A percentile compares a stretch with the other conserved stretches of the same genome.
Evolutionary conservation across 2,888 invertebrate species (phyloP).

Genomic region (Noctua comes): DNA sequence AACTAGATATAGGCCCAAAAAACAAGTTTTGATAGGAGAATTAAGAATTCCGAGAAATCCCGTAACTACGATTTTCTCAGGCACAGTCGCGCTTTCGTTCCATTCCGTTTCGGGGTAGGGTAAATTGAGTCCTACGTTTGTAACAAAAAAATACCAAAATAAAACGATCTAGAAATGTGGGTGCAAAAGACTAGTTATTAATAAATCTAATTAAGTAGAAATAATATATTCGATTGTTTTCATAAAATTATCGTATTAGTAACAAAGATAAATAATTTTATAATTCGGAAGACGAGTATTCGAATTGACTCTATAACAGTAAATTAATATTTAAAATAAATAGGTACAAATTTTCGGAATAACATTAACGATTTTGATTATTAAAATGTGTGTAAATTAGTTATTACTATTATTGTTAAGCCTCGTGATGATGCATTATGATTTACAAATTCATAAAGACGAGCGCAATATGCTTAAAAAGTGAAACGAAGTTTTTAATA

Average conservation of each 20-base stretch:
- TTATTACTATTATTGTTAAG: slow-evolving; percentile 26
- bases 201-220: slow-evolving; percentile 40
- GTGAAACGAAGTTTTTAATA: neutral
- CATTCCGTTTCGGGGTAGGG: slow-evolving; percentile 6
- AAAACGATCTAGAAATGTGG: slow-evolving; percentile 35
- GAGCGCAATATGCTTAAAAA: neutral
- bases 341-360: slow-evolving; percentile 7
- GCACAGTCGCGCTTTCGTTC: neutral
- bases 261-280: slow-evolving; percentile 51
- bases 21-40: neutral
- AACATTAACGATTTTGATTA: slow-evolving; percentile 4
- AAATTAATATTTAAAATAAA: slow-evolving; percentile 14
- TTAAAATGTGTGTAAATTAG: slow-evolving; percentile 6
- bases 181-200: slow-evolving; percentile 58
- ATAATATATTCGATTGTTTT: slow-evolving; percentile 33
- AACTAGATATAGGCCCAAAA: neutral
- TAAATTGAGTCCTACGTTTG: neutral
- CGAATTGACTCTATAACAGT: slow-evolving; percentile 55
- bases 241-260: slow-evolving; percentile 22
- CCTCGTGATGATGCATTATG: slow-evolving; percentile 25
- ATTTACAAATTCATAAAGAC: slow-evolving; percentile 31
- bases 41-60: neutral
- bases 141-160: slow-evolving; percentile 27
- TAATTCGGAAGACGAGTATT: slow-evolving; percentile 75
- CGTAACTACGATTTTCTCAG: neutral